Conservation (phyloP, 1,140 invertebrate species). For the Acromyrmex echinatior region DNA sequence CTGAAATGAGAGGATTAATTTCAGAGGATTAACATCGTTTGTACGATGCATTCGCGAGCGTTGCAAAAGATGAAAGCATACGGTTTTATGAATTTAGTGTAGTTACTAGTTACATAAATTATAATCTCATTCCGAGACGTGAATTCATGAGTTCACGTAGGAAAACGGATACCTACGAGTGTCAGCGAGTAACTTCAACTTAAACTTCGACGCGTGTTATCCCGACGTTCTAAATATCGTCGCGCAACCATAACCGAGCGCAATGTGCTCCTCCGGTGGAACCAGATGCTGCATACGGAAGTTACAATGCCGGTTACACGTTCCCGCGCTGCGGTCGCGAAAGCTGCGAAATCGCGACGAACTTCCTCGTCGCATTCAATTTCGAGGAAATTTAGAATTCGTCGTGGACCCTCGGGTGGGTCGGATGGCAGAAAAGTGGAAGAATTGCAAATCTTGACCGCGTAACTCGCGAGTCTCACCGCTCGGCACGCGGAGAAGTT, state of each 20-base stretch:
- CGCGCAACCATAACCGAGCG: constrained; percentile 20
- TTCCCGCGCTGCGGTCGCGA: neutral
- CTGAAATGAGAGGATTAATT: neutral
- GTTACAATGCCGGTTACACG: constrained; percentile 47
- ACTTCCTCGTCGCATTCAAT: constrained; percentile 47
- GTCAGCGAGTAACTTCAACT: constrained; percentile 6
- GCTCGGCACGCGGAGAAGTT: constrained; percentile 34
- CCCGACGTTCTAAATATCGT: constrained; percentile 32
- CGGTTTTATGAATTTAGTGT: neutral
- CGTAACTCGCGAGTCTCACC: constrained; percentile 16
- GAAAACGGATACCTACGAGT: neutral
- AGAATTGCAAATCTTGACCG: constrained; percentile 71
- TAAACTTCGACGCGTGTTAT: constrained; percentile 16
- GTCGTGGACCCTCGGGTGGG: neutral
- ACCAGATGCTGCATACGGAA: constrained; percentile 43
- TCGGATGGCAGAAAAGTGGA: neutral
- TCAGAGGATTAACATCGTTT: too few relatives aligned
- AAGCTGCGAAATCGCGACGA: constrained; percentile 41
- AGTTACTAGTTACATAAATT: constrained; percentile 7
- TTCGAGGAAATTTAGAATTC: constrained; percentile 65
- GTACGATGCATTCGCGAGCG: neutral
- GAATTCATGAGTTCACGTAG: neutral
- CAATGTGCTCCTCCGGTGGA: constrained; percentile 7
- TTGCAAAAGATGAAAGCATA: neutral
- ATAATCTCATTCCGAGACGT: neutral